Evolutionary conservation across 2,888 invertebrate species (phyloP), one percentile per base, ranked within the genome.

Genomic region (Caenorhabditis plicata): DNA sequence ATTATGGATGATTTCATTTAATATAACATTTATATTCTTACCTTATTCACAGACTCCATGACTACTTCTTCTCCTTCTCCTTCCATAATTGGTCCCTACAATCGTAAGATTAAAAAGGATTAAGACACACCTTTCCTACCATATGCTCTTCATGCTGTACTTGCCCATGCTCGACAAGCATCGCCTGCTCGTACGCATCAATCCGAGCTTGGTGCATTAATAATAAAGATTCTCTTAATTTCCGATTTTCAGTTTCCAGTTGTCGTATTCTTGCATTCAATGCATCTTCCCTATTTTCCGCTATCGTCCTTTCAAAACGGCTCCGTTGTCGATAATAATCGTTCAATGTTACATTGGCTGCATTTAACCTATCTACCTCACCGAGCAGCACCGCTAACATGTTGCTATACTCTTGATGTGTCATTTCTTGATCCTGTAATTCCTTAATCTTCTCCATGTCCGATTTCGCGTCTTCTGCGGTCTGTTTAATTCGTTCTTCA

Each of bases 241-340:
- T 62, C 13, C 62, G 38, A 40, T 56, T 55, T 15, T 62, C 62
- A 5, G 40, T 52, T 23, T 62, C 62, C 27, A 62, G 26, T 32
- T 62, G 55, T 3, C 62, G 55, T 38, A 62, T 62, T 23, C 62
- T 23, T 1, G 62, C 62, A 4, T 32, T 11, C 17, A 35, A 56
- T 4, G 41, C 39, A 19, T 48, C 44, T n/a, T 55, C 55, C 15
- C 48, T 11, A 4, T 48, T 40, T 9, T 62, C 62, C 17, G 3
- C 35, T n/a, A 62, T 19, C 4, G 40, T 52, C 33, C 48, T 51
- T 13, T 62, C 62, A 22, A 48, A 39, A 13, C 52, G 29, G 23
- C 56, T 51, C 15, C 55, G 27, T 8, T 55, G 49, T 2, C 62
- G 62, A 48, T 62, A 52, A 26, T 22, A 62, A 9, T 51, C 40